These are phyloP conservation scores for Sebastes variabilis DNA, from an alignment of 2,797 vertebrate species.

Conservation along the genomic window DNA sequence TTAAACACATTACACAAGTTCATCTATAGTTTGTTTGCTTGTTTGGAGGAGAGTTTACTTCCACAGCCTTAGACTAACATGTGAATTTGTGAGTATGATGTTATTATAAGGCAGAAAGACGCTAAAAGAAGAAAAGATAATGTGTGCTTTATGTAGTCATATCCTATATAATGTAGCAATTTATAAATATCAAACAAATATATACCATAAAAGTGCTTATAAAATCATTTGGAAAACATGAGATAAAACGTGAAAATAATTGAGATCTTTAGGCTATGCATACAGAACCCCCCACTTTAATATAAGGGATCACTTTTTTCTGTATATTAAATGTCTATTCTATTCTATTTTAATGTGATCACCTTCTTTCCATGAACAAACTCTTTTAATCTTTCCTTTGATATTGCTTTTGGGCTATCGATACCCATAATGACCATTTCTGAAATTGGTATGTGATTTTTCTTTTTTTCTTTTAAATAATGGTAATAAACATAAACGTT, in stretches of 20 bases:
- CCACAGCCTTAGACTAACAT: not conserved
- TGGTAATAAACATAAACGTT: no score
- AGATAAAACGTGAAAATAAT: not conserved
- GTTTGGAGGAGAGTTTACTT: not conserved
- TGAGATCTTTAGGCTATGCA: not conserved
- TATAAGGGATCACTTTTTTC: not conserved
- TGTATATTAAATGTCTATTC: no score
- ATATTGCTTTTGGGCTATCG: not conserved
- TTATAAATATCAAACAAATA: not conserved
- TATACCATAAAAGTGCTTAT: not conserved
- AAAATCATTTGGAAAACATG: not conserved
- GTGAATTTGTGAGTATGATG: not conserved
- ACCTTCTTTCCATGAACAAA: not conserved
- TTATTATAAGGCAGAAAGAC: not conserved
- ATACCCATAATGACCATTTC: no score
- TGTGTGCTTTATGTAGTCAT: not conserved
- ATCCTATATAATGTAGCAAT: not conserved
- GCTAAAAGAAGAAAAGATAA: not conserved
- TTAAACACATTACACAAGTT: not conserved
- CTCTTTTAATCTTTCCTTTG: not conserved
- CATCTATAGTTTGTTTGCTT: not conserved
- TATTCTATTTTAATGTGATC: not conserved
- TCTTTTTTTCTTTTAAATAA: no score
- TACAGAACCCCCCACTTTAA: not conserved
- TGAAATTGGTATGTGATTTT: no score